Base-by-base conservation (phyloP, 1,140 invertebrate species). In the Gonioctena quinquepunctata region DNA sequence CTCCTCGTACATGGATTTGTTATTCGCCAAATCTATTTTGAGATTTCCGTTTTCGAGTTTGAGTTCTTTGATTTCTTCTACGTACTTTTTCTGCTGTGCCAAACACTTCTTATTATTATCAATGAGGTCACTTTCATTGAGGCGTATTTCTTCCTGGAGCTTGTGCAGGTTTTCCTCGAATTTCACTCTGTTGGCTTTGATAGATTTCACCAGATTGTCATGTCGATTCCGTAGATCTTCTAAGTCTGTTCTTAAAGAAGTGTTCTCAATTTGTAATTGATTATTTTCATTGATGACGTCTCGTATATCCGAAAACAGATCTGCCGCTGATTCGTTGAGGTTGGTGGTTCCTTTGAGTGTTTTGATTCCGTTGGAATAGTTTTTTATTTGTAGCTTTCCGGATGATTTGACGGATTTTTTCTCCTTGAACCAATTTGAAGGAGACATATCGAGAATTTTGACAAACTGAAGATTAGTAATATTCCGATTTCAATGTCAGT, bases 371-470 rank as follows among this genome's bases (percentile, higher is more conserved):
- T 21, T 23, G 19, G 54, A 57, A 22, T 23, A 57, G 13, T 57
- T 57, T 25, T 25, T 33, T 6, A 22, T n/a, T 26, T 26, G 49
- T 69, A 21, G 48, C 16, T n/a, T n/a, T 42, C 16, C 5, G 33
- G 6, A 42, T 2, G 4, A 27, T 69, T 69, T 64, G 13, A 7
- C 13, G n/a, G 11, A 11, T 63, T 23, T 21, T 23, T 52, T 48
- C 18, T 69, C 42, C n/a, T 6, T 48, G 19, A 57, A 54, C 54
- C 54, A 57, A 25, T 23, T 64, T 13, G 42, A 11, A 8, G 11
- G 13, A 54, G 68, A 69, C 68, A 69, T 69, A 42, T 69, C 57
- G 13, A 52, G 42, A 69, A 69, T 65, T 64, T 69, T 69, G 61
- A 69, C 54, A 57, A 57, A n/a, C 22, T 25, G 19, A n/a, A n/a